Conservation (phyloP, 2,113 vertebrate species). For the Halichoeres trimaculatus region DNA sequence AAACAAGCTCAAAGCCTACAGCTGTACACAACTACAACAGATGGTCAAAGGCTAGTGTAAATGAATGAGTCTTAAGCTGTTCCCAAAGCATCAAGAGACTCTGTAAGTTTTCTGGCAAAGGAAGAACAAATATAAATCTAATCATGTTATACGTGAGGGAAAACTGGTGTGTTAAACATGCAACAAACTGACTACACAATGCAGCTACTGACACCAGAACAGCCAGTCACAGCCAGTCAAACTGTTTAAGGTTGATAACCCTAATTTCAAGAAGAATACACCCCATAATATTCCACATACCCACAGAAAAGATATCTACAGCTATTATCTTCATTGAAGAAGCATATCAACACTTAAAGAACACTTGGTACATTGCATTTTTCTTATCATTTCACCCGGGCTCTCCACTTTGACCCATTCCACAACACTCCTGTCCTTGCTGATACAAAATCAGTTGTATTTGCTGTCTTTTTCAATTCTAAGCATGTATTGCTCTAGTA, state of each 20-base stretch:
- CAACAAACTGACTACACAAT: background rate
- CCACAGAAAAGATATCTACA: background rate
- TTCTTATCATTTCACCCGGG: background rate
- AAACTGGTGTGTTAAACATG: background rate
- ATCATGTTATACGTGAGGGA: background rate
- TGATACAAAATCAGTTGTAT: background rate
- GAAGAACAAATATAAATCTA: background rate
- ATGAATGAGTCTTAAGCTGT: background rate
- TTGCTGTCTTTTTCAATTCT: conserved; percentile 17
- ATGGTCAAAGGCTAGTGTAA: background rate
- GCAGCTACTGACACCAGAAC: background rate
- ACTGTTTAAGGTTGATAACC: too few species aligned
- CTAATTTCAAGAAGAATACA: background rate
- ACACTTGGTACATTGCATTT: background rate
- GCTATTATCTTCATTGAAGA: background rate
- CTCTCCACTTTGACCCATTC: background rate
- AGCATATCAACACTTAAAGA: background rate
- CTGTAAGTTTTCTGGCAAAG: background rate
- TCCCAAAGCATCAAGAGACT: background rate
- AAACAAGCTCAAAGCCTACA: too few species aligned
- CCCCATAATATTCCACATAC: background rate
- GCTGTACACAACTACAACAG: background rate
- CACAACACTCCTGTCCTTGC: conserved; percentile 5
- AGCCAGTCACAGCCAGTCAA: background rate
- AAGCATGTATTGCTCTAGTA: background rate